Evolutionary conservation across 2,797 vertebrate species (phyloP).

Genomic region (Spinibarbus caldwelli): DNA sequence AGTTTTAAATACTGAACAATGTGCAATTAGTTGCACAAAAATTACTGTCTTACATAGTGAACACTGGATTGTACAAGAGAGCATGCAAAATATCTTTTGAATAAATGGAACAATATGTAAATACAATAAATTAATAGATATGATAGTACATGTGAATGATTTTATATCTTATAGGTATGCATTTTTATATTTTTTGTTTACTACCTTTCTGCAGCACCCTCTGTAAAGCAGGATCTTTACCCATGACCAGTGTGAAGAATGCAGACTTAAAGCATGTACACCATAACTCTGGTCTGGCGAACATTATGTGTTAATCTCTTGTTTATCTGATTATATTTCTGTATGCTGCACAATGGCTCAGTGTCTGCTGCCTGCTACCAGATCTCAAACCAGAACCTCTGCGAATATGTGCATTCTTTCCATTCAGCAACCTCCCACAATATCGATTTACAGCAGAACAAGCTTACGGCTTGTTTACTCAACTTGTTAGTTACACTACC

Average conservation of each 20-base stretch:
- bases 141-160: neutral
- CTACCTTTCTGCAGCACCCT: neutral
- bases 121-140: neutral
- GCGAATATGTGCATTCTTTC: neutral
- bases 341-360: constrained; percentile 30
- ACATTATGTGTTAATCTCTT: constrained; percentile 38
- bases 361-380: neutral
- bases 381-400: constrained; percentile 16
- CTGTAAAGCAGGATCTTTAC: neutral
- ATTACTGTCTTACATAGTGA: neutral
- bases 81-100: neutral
- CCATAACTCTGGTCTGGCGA: constrained; percentile 13
- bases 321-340: constrained; percentile 46
- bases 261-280: constrained; percentile 24
- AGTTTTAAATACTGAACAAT: neutral
- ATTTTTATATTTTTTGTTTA: neutral
- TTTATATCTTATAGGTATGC: too few relatives aligned
- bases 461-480: constrained; percentile 14
- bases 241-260: constrained; percentile 14
- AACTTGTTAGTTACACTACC: neutral
- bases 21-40: neutral
- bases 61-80: neutral
- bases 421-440: constrained; percentile 41
- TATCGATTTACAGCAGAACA: constrained; percentile 39
- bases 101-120: neutral